Evolutionary conservation across 2,113 vertebrate genomes (phyloP).

Genomic region (Tachysurus vachellii): DNA sequence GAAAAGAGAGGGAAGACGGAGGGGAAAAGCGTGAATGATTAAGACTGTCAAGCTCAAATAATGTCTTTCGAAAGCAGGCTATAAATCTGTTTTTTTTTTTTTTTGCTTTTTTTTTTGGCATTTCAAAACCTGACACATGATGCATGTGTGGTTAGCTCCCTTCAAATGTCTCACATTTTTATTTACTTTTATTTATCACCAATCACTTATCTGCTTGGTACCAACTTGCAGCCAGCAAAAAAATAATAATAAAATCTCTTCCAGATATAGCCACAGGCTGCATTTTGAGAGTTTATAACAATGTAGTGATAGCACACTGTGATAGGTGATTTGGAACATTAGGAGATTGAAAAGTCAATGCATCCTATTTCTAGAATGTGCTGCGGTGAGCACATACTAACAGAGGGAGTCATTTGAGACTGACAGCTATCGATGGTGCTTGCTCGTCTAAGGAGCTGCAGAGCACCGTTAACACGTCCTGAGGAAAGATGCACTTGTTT

Average conservation of each 20-base stretch:
- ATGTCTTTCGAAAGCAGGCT: slow-evolving; percentile 94
- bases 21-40: slow-evolving; percentile 96
- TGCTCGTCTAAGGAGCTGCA: slow-evolving; percentile 37
- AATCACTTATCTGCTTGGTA: slow-evolving; percentile 64
- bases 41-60: slow-evolving; percentile 99
- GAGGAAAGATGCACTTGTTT: slow-evolving; percentile 58
- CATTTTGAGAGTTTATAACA: slow-evolving; percentile 52
- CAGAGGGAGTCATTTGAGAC: slow-evolving; percentile 59
- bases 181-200: slow-evolving; percentile 64
- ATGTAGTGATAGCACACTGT: slow-evolving; percentile 44
- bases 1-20: slow-evolving; percentile 87
- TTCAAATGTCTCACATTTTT: slow-evolving; percentile 74
- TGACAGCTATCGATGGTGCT: slow-evolving; percentile 66
- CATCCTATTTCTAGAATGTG: slow-evolving; percentile 58
- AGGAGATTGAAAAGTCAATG: slow-evolving; percentile 64
- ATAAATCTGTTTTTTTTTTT: slow-evolving; percentile 87
- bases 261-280: slow-evolving; percentile 54
- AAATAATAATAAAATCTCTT: slow-evolving; percentile 54
- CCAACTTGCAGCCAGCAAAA: slow-evolving; percentile 42
- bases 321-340: slow-evolving; percentile 54
- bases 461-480: slow-evolving; percentile 44
- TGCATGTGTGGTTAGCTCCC: slow-evolving; percentile 68
- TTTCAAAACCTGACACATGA: slow-evolving; percentile 79
- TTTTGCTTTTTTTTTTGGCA: slow-evolving; percentile 78
- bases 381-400: slow-evolving; percentile 62